phyloP scores from a whole-genome alignment of 2,113 vertebrate genomes.

The Mastomys natalensis region DNA sequence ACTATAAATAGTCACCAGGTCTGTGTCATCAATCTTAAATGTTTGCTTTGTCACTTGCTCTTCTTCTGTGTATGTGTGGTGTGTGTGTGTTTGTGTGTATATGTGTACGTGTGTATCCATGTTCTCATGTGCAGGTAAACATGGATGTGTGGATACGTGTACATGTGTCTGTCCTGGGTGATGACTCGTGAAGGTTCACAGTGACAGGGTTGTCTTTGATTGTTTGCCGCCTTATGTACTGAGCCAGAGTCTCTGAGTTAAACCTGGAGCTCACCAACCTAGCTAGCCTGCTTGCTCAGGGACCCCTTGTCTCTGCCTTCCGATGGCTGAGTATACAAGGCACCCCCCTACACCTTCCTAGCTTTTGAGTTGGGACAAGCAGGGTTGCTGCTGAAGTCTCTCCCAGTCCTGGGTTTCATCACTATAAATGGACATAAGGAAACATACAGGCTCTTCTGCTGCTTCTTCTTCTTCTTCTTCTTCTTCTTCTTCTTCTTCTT shows the following conservation, averaged over 20 bases:
- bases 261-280: background rate
- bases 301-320: background rate
- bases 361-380: background rate
- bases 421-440: slow-evolving; percentile 63
- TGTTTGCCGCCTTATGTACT: background rate
- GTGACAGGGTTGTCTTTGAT: background rate
- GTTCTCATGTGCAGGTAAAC: background rate
- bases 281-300: background rate
- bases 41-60: slow-evolving; percentile 52
- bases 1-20: background rate
- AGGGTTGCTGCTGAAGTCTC: too few species aligned
- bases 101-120: background rate
- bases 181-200: background rate
- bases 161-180: background rate
- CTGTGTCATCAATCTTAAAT: background rate
- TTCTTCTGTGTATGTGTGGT: too few species aligned
- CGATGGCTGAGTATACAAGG: background rate
- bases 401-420: too few species aligned
- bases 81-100: background rate
- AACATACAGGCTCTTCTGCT: slow-evolving; percentile 40
- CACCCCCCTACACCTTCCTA: background rate
- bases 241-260: background rate
- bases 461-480: too few species aligned
- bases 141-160: background rate
- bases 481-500: too few species aligned